Percentiles rank a stretch among this genome's conserved stretches.
phyloP scores from a whole-genome alignment of 2,888 invertebrate species.

The Taphrorychus bicolor region DNA sequence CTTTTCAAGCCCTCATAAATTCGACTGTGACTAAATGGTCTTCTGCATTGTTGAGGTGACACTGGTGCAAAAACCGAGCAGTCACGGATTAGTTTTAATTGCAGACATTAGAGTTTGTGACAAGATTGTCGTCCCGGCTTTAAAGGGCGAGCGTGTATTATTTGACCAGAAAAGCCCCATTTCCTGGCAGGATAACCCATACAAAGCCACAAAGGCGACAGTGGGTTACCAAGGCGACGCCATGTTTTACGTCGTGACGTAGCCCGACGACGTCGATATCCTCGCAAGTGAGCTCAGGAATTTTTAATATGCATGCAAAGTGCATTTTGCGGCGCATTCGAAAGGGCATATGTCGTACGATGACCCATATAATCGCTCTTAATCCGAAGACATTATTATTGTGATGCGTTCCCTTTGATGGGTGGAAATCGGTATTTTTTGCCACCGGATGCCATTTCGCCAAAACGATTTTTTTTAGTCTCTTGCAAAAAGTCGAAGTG shows the following conservation, averaged over 20 bases:
- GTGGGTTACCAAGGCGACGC: constrained; percentile 54
- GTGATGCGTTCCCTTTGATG: background rate
- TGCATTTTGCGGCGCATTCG: constrained; percentile 17
- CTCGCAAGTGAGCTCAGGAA: constrained; percentile 32
- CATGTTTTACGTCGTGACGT: constrained; percentile 58
- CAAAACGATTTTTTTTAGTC: background rate
- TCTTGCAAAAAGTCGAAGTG: background rate
- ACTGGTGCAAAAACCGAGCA: no score
- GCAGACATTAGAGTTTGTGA: background rate
- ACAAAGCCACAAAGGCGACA: constrained; percentile 50
- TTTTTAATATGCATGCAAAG: constrained; percentile 41
- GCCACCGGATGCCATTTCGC: background rate
- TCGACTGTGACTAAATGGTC: no score
- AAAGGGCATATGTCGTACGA: constrained; percentile 1
- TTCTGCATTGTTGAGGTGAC: no score
- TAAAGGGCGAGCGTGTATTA: no score
- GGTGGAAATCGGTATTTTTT: background rate
- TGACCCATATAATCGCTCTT: constrained; percentile 1
- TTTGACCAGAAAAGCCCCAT: background rate
- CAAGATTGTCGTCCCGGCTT: background rate
- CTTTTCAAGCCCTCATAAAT: no score
- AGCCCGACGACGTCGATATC: constrained; percentile 46
- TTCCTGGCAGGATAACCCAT: background rate
- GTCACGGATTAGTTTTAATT: background rate
- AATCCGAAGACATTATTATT: no score